Percentiles rank a stretch among this genome's conserved stretches.
Evolutionary conservation across 2,113 vertebrate species (phyloP).

Genomic region (Xiphophorus couchianus): DNA sequence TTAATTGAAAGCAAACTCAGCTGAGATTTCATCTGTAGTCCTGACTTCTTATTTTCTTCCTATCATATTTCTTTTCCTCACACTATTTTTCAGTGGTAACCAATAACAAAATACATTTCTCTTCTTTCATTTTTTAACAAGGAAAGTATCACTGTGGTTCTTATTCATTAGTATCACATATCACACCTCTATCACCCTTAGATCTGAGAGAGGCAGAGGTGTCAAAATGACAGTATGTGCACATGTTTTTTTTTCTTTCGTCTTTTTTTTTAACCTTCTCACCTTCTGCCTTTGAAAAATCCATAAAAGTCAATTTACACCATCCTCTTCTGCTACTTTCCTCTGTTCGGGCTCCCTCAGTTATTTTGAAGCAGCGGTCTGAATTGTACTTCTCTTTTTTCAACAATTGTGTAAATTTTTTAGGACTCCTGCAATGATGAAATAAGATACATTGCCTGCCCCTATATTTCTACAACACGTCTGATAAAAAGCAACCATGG

Average conservation of each 20-base stretch:
- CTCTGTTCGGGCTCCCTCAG: conserved; percentile 33
- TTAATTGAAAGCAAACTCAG: conserved; percentile 60
- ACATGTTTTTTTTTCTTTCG: conserved; percentile 16
- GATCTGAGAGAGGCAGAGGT: conserved; percentile 68
- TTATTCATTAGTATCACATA: conserved; percentile 71
- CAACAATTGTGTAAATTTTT: conserved; percentile 27
- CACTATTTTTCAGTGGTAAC: conserved; percentile 56
- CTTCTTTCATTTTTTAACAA: conserved; percentile 61
- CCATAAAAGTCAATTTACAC: conserved; percentile 63
- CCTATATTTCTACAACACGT: not conserved
- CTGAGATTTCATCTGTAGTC: conserved; percentile 26
- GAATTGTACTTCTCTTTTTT: conserved; percentile 24
- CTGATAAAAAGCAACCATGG: conserved; percentile 14
- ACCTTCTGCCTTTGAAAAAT: conserved; percentile 49
- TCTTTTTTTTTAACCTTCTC: conserved; percentile 42
- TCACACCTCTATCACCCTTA: conserved; percentile 67
- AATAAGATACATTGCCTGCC: conserved; percentile 10
- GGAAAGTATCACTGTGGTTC: conserved; percentile 52
- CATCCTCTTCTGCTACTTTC: conserved; percentile 42
- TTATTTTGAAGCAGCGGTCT: conserved; percentile 45
- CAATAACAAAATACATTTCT: conserved; percentile 63
- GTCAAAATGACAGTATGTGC: conserved; percentile 63
- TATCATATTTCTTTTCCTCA: conserved; percentile 26
- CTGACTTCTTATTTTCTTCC: conserved; percentile 15
- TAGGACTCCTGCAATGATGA: conserved; percentile 9